Evolutionary conservation across 30 jellyfish, hydroid and myxozoan species (phyloP), one percentile per base, ranked within the genome.

Genomic region (Chrysaora quinquecirrha): DNA sequence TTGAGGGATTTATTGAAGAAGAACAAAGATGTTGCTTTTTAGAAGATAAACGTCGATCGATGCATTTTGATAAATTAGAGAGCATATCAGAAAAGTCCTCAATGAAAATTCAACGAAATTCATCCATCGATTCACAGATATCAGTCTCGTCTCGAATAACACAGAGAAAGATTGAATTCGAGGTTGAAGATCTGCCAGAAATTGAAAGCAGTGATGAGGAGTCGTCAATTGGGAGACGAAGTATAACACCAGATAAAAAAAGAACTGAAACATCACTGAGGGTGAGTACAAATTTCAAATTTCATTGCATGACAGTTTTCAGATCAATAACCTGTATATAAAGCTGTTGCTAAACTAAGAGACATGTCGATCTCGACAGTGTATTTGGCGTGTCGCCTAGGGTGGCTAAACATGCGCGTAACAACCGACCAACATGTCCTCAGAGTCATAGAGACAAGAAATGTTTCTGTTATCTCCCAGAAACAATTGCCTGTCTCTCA

Each of bases 241-340:
- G 85, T 19, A 20, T 52, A 18, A 64, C 80, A 24, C 83, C 92
- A 9, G 92, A 82, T 69, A 54, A 47, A 46, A 82, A 46, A 33
- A 71, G 92, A 71, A 82, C 82, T 22, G 92, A 82, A 52, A 82
- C 92, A 1, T 69, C 92, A 16, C 78, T 82, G 28, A 34, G 92
- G 81, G 92, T 82, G 54, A 38, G 92, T 69, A 10, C 19, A 3
- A 20, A 16, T 43, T 43, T 43, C 9, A 43, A 6, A 43, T 16
- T 16, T 16, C 16, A n/a, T n/a, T n/a, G n/a, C n/a, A n/a, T n/a
- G n/a, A n/a, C n/a, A n/a, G n/a, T n/a, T n/a, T n/a, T n/a, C n/a
- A n/a, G n/a, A n/a, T n/a, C n/a, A n/a, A n/a, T n/a, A n/a, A n/a
- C n/a, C n/a, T n/a, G n/a, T n/a, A n/a, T n/a, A n/a, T n/a, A n/a